Base-by-base conservation (phyloP, 2,888 invertebrate species). In the Pristionchus entomophagus region DNA sequence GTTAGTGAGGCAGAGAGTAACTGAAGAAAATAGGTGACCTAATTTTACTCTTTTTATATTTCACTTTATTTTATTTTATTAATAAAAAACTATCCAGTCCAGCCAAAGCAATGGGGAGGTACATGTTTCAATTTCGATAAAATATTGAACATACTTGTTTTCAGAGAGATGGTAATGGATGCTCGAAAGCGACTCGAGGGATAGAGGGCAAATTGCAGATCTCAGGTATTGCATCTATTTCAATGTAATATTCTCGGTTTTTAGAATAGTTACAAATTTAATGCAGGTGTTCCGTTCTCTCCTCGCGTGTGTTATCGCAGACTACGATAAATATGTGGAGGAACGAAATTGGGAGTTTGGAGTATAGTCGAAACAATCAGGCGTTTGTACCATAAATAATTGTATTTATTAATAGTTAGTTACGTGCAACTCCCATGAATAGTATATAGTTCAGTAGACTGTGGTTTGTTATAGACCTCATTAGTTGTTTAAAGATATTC, bases 121-220 rank as follows among this genome's bases (percentile, higher is more conserved):
- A 49, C 51, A 65, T 65, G 14, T 5, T 6, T 29, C 8, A 6
- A 6, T 38, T 41, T 56, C 56, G 19, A n/a, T n/a, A 32, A 12
- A 29, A 8, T 32, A 26, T 14, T 19, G 8, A 32, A 62, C 1
- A 32, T 22, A 32, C 12, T 62, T 6, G 0, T 29, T 12, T 29
- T 73, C n/a, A 87, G 87, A 49, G 86, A 77, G 17, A 69, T 86
- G 2, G 53, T 78, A 38, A n/a, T 86, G 32, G 88, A 88, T 38
- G 17, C n/a, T 51, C 45, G 80, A 0, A 73, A 82, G 17, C 85
- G 86, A 59, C 51, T 88, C 19, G 88, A 88, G 45, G 88, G 88
- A n/a, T 88, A 86, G 88, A 41, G 88, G 26, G 81, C 86, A 29
- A 51, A 53, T n/a, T 85, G 85, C 51, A 53, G 88, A 26, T 56